phyloP scores from a whole-genome alignment of 2,888 invertebrate species.

The Phalera bucephala region DNA sequence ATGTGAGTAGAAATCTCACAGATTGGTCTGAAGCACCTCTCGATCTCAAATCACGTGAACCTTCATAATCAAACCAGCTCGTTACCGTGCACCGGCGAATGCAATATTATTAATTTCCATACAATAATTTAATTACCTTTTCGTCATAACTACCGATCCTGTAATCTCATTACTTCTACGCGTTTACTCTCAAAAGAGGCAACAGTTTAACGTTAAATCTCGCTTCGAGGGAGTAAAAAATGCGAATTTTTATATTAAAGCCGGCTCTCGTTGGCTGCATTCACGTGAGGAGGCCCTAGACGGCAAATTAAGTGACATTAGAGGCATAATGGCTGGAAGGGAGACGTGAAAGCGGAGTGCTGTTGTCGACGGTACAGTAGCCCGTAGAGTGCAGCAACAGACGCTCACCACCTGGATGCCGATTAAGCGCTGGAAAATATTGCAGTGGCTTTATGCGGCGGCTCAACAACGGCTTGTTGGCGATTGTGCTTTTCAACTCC shows the following conservation, averaged over 20 bases:
- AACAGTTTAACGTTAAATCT: conserved; percentile 72
- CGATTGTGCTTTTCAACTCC: conserved; percentile 34
- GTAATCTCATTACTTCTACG: conserved; percentile 75
- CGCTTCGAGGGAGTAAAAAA: conserved; percentile 58
- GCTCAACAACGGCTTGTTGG: conserved; percentile 47
- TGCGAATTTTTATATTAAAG: conserved; percentile 77
- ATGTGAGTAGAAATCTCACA: conserved; percentile 4
- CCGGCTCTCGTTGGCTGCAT: conserved; percentile 69
- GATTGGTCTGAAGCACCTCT: conserved; percentile 27
- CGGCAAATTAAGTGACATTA: conserved; percentile 82
- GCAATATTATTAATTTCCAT: conserved; percentile 44
- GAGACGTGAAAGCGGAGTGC: conserved; percentile 72
- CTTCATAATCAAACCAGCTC: conserved; percentile 15
- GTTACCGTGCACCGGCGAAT: conserved; percentile 27
- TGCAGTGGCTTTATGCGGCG: conserved; percentile 33
- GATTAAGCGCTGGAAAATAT: conserved; percentile 39
- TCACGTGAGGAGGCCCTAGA: conserved; percentile 78
- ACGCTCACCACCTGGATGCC: conserved; percentile 37
- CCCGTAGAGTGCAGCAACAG: conserved; percentile 49
- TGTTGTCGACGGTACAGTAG: conserved; percentile 64
- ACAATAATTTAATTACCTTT: conserved; percentile 59
- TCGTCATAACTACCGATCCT: conserved; percentile 61
- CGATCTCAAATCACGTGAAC: conserved; percentile 17
- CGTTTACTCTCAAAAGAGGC: conserved; percentile 76
- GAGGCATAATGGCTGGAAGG: conserved; percentile 73